Evolutionary conservation across 1,140 invertebrate species (phyloP).

Genomic region (Dryas iulia): DNA sequence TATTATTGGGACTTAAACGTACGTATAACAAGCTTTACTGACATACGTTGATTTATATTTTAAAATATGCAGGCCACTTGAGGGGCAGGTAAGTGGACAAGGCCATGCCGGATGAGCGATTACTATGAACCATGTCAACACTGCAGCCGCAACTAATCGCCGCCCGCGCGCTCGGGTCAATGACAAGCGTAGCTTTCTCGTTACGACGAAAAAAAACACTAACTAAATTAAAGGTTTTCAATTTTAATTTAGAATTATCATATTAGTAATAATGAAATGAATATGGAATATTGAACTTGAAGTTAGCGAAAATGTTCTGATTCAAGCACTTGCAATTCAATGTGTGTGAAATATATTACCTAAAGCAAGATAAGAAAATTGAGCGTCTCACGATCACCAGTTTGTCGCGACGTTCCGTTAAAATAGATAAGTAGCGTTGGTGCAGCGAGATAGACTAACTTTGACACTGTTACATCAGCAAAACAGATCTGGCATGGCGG

Average conservation of each 20-base stretch:
- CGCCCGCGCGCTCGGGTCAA: slow-evolving; percentile 63
- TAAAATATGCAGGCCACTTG: slow-evolving; percentile 6
- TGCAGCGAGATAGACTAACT: slow-evolving; percentile 1
- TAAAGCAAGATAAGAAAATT: slow-evolving; percentile 29
- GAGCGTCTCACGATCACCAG: slow-evolving; percentile 32
- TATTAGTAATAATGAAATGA: neutral
- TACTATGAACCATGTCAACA: slow-evolving; percentile 67
- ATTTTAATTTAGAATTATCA: neutral
- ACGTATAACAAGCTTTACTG: neutral
- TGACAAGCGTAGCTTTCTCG: slow-evolving; percentile 54
- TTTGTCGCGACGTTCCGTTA: slow-evolving; percentile 5
- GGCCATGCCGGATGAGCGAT: slow-evolving; percentile 67
- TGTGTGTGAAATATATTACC: slow-evolving; percentile 10
- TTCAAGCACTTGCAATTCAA: neutral
- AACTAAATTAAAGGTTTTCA: slow-evolving; percentile 1
- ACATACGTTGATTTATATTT: neutral
- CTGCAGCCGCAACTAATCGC: slow-evolving; percentile 59
- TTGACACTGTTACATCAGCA: slow-evolving; percentile 27
- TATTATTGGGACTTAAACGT: no score
- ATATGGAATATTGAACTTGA: neutral
- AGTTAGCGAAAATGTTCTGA: neutral
- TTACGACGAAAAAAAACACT: slow-evolving; percentile 28
- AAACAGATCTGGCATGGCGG: slow-evolving; percentile 8
- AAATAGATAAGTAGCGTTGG: neutral
- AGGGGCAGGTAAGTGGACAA: slow-evolving; percentile 39